Base-by-base conservation (phyloP, 2,888 invertebrate species). In the Sceliomorpha sp. region DNA sequence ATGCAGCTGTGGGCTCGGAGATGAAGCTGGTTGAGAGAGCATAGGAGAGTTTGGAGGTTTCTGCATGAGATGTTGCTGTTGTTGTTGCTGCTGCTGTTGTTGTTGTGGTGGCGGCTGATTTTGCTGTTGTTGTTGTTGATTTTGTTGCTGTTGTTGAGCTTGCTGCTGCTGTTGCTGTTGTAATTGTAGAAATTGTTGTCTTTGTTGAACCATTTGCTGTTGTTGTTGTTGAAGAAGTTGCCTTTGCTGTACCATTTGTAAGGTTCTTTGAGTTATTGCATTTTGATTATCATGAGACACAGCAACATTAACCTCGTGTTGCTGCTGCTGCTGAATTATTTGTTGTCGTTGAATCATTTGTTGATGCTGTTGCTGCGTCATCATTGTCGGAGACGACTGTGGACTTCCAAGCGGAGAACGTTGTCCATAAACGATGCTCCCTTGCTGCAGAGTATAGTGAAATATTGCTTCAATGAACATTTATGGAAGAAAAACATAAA, bases 81-180 rank as follows among this genome's bases (percentile, higher is more conserved):
- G 88, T 44, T 87, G 87, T 47, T 88, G 86, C 20, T 86, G 85
- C 42, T 82, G 81, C 20, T 84, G 86, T 48, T 83, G 84, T 53
- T 82, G 81, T 27, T 82, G 83, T 75, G n/a, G n/a, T n/a, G n/a
- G n/a, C n/a, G n/a, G n/a, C 88, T 59, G 89, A 88, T 89, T 70
- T 69, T 82, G 73, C 12, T 76, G 55, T 8, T 74, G 69, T 6
- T 72, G 72, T 32, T 72, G 72, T 12, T 81, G 79, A 15, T 81
- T 79, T 10, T 82, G 83, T 10, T 82, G 83, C 7, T 77, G 74
- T 13, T 50, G 90, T 87, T 77, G 90, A 87, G 83, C 83, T 53
- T 90, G 90, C 9, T 88, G 88, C 27, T 90, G 89, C 63, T 86
- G 89, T 26, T 80, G 83, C 58, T 88, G 89, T 42, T 82, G 85